These are phyloP conservation scores for Hypotaenidia philippensis DNA, from an alignment of 2,797 vertebrate genomes.

Conservation along the genomic window DNA sequence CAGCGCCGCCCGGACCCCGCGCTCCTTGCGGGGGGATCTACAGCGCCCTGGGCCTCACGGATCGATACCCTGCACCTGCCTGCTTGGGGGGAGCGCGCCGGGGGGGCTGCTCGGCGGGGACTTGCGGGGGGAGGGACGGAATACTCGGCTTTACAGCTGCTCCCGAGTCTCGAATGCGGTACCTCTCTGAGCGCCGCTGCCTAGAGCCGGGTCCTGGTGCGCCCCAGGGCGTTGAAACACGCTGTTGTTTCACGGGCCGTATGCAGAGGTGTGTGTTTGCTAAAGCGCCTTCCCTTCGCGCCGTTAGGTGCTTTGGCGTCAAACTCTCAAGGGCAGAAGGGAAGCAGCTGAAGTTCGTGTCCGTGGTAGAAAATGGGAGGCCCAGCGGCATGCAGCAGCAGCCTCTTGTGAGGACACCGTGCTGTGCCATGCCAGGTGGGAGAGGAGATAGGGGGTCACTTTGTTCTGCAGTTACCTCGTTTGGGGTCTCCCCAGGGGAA, in stretches of 20 bases:
- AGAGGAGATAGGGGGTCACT: not conserved
- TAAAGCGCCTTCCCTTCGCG: not conserved
- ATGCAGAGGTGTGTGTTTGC: fast-evolving
- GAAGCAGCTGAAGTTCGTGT: not conserved
- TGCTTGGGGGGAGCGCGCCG: too few species aligned
- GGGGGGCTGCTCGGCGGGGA: too few species aligned
- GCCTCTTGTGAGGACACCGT: fast-evolving
- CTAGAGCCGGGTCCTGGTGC: fast-evolving
- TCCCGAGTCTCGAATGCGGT: fast-evolving
- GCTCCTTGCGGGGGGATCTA: not conserved
- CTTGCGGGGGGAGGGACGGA: not conserved
- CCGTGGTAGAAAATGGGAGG: not conserved
- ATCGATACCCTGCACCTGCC: too few species aligned
- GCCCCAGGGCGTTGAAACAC: fast-evolving
- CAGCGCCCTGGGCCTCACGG: not conserved
- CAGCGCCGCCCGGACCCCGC: not conserved
- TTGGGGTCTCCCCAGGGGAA: not conserved
- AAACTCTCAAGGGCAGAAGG: not conserved
- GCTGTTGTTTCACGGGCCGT: fast-evolving
- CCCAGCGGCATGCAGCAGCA: fast-evolving
- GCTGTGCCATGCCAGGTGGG: fast-evolving
- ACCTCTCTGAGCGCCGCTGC: fast-evolving
- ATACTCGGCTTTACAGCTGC: fast-evolving
- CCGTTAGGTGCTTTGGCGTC: not conserved
- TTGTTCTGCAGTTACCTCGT: not conserved